Percentiles rank a stretch among this genome's conserved stretches.
Evolutionary conservation across 2,113 vertebrate species (phyloP).

Genomic region (Aptenodytes patagonicus): DNA sequence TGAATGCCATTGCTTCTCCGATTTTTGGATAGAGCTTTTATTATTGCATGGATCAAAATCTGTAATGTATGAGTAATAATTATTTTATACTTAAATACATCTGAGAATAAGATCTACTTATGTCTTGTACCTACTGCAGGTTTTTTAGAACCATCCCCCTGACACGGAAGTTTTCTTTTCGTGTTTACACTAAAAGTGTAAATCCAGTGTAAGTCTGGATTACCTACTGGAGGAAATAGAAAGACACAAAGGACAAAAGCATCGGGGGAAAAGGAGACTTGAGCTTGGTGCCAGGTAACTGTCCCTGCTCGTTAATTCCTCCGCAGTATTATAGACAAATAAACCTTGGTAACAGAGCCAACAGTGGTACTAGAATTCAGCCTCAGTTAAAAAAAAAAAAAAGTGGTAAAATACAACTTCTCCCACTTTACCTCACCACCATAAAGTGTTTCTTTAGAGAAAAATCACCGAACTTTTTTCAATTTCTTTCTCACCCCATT

Average conservation of each 20-base stretch:
- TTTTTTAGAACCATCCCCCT: neutral
- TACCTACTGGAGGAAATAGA: neutral
- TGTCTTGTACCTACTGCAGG: neutral
- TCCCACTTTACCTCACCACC: fast-evolving
- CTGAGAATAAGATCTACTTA: neutral
- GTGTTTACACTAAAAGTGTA: fast-evolving
- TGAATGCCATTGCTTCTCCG: neutral
- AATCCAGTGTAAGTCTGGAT: neutral
- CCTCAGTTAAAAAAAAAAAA: neutral
- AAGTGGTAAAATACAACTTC: neutral
- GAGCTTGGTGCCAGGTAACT: neutral
- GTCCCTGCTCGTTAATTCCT: neutral
- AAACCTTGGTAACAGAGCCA: neutral
- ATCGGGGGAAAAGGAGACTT: fast-evolving
- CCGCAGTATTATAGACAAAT: fast-evolving
- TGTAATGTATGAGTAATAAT: neutral
- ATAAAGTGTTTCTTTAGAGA: fast-evolving
- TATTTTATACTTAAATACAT: neutral
- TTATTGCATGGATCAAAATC: neutral
- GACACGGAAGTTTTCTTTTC: fast-evolving
- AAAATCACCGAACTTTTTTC: fast-evolving
- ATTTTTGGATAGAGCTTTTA: neutral
- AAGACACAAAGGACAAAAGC: neutral
- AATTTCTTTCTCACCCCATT: neutral
- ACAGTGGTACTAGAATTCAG: fast-evolving